These are phyloP conservation scores for Struthio camelus DNA, from an alignment of 2,113 vertebrate species.

Conservation along the genomic window DNA sequence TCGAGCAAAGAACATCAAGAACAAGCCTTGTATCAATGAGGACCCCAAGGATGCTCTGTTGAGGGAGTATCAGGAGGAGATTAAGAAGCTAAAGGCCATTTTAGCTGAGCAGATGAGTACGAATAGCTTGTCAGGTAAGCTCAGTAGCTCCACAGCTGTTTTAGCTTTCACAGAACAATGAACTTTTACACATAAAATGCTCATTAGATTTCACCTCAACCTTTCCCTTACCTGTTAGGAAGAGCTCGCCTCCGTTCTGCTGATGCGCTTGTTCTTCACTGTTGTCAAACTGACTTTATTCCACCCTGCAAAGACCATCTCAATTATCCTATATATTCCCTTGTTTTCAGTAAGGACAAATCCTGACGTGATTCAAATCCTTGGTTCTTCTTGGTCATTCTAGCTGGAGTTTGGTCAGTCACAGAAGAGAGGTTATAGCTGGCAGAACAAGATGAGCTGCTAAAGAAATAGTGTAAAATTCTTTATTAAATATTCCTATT, in stretches of 20 bases:
- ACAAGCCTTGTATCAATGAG: conserved; percentile 86
- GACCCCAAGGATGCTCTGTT: conserved; percentile 92
- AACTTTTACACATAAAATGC: neutral
- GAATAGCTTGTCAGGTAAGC: conserved; percentile 68
- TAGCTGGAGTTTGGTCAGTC: neutral
- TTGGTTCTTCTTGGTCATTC: neutral
- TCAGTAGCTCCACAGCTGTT: neutral
- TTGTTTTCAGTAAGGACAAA: neutral
- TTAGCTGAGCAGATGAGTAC: conserved; percentile 77
- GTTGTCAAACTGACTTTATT: neutral
- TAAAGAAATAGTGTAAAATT: neutral
- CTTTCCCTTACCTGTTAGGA: neutral
- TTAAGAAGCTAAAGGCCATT: conserved; percentile 82
- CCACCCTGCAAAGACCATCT: neutral
- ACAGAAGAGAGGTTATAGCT: neutral
- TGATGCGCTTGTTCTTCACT: neutral
- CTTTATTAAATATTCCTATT: neutral
- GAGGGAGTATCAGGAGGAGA: conserved; percentile 89
- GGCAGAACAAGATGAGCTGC: neutral
- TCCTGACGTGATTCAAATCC: neutral
- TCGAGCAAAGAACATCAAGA: conserved; percentile 88
- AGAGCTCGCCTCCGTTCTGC: neutral
- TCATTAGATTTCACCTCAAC: neutral
- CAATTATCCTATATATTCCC: neutral
- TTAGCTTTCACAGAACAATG: neutral